Evolutionary conservation across 2,888 invertebrate genomes (phyloP), one percentile per base, ranked within the genome.

Genomic region (Tinea pellionella): DNA sequence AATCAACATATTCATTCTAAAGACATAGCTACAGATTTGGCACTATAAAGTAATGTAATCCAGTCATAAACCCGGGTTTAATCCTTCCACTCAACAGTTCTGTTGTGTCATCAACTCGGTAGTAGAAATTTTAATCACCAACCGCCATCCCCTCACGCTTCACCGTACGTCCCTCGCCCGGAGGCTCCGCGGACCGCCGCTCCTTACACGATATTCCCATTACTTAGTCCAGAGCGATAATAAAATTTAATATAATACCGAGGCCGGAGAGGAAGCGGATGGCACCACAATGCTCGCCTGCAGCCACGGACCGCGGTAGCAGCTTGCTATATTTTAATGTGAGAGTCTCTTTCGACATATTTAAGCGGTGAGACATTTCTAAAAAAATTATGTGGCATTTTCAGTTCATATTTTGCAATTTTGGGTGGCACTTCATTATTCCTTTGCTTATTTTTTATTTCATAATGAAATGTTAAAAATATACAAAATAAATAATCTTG

Each of bases 181-280:
- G 37, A 30, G 57, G 62, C 58, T 82, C 72, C 69, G 73, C 75
- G 79, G 78, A 77, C 80, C 78, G 76, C 73, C 82, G 79, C 81
- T 85, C 84, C 88, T 88, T 88, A 88, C 88, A 88, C 86, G 87
- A 85, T 84, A 88, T 88, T 88, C 87, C 84, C 88, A 88, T 88
- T 88, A 88, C 86, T 88, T 86, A 86, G 88, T 87, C 86, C 86
- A 79, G 78, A 76, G 78, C 77, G 75, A 86, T 87, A 88, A 88
- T 88, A 88, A 88, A 88, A 88, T 88, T 88, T 88, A 85, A 88
- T 87, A 87, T 83, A 85, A 86, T 77, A 77, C 77, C 71, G 69
- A 69, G 57, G 42, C 57, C 55, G 55, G 57, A 55, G 73, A 82
- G 78, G 76, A 79, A 78, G 73, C 82, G 79, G 82, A 82, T 63